phyloP scores from a whole-genome alignment of 2,888 invertebrate genomes.

The Poecilus cupreus region DNA sequence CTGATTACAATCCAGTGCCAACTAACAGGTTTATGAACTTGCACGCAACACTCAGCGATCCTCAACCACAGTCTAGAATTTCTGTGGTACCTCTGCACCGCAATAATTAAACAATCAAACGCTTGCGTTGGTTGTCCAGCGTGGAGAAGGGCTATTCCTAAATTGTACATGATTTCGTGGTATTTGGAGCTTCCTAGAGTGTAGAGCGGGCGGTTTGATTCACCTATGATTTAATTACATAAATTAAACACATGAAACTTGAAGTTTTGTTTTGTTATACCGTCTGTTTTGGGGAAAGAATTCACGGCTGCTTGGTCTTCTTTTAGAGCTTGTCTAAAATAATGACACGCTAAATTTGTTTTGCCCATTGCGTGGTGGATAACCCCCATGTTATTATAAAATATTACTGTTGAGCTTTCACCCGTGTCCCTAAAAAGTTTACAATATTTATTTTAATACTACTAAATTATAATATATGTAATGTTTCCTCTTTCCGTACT shows the following conservation, averaged over 20 bases:
- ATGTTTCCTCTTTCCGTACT: too few relatives aligned
- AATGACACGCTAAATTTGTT: constrained; percentile 86
- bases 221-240: constrained; percentile 65
- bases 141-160: constrained; percentile 89
- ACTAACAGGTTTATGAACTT: constrained; percentile 74
- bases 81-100: constrained; percentile 88
- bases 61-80: constrained; percentile 95
- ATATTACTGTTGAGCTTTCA: constrained; percentile 78
- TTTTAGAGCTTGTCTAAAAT: constrained; percentile 86
- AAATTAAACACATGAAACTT: not conserved
- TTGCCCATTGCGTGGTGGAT: constrained; percentile 88
- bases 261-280: constrained; percentile 62
- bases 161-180: constrained; percentile 84
- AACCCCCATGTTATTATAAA: constrained; percentile 89
- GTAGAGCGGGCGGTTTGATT: constrained; percentile 76
- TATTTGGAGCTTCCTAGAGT: constrained; percentile 78
- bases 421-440: constrained; percentile 73
- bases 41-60: constrained; percentile 93
- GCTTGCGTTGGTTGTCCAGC: constrained; percentile 88
- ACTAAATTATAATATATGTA: constrained; percentile 16
- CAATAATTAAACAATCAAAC: constrained; percentile 92
- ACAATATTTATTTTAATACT: constrained; percentile 9
- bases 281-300: constrained; percentile 70
- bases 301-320: constrained; percentile 78
- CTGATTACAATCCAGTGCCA: not conserved